Evolutionary conservation across 2,113 vertebrate genomes (phyloP).

Genomic region (Cochlearius cochlearius): DNA sequence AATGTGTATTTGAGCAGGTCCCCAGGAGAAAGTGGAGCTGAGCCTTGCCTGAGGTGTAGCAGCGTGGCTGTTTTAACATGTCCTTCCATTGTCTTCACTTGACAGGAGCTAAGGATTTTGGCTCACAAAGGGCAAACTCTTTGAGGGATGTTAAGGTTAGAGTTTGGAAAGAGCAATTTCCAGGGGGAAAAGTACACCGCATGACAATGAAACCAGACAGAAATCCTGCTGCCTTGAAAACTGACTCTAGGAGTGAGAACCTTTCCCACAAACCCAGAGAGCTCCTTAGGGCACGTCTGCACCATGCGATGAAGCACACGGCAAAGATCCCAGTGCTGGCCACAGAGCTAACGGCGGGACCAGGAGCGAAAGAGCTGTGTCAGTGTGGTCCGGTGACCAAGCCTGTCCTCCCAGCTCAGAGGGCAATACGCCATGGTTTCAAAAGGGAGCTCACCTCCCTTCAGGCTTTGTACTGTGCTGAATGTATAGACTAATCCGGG

Average conservation of each 20-base stretch:
- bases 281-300: neutral
- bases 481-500: neutral
- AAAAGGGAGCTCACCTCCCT: neutral
- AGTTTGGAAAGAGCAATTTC: neutral
- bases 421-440: neutral
- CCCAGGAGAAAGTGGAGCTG: neutral
- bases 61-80: neutral
- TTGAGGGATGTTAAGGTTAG: neutral
- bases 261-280: neutral
- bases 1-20: neutral
- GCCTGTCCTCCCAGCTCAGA: neutral
- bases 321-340: neutral
- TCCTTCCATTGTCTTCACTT: slow-evolving; percentile 13
- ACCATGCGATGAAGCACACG: neutral
- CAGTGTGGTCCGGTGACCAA: neutral
- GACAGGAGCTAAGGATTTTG: neutral
- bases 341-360: neutral
- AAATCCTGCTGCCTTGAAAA: neutral
- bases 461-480: neutral
- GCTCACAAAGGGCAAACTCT: neutral
- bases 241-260: neutral
- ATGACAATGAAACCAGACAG: neutral
- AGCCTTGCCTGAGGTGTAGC: slow-evolving; percentile 22
- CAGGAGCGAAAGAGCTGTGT: neutral
- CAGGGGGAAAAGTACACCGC: neutral